Evolutionary conservation across 2,113 vertebrate genomes (phyloP).

Genomic region (Caracal caracal): DNA sequence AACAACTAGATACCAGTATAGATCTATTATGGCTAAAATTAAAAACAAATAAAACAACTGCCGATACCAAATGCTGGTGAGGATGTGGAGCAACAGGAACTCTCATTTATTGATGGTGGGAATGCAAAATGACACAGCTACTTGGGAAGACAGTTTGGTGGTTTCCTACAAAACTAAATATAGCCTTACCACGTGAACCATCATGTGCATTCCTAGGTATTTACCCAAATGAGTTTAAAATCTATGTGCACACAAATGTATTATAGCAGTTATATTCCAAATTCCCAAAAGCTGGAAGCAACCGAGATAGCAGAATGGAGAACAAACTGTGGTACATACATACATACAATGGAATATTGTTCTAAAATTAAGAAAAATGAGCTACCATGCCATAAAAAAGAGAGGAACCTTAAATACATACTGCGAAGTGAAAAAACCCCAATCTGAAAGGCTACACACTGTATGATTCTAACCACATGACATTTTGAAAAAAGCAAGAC

Average conservation of each 20-base stretch:
- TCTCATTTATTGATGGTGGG: neutral
- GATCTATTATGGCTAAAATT: neutral
- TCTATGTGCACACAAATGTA: neutral
- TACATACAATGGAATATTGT: neutral
- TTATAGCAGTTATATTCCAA: neutral
- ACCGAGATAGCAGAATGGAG: neutral
- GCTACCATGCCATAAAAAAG: neutral
- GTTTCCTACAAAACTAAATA: constrained; percentile 14
- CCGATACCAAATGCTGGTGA: neutral
- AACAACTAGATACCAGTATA: neutral
- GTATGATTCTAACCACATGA: neutral
- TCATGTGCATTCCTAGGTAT: neutral
- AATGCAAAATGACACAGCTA: neutral
- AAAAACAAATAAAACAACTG: neutral
- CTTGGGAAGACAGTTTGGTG: neutral
- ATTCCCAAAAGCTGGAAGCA: neutral
- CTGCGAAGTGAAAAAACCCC: neutral
- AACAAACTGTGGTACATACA: neutral
- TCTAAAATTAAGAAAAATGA: neutral
- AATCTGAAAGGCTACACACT: neutral
- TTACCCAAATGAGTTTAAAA: neutral
- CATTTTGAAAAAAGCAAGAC: neutral
- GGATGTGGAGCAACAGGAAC: neutral
- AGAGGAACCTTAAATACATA: neutral
- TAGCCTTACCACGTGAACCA: neutral